These are phyloP conservation scores for Xestoiulus laeticollis DNA, from an alignment of 2,888 invertebrate genomes.

Conservation along the genomic window DNA sequence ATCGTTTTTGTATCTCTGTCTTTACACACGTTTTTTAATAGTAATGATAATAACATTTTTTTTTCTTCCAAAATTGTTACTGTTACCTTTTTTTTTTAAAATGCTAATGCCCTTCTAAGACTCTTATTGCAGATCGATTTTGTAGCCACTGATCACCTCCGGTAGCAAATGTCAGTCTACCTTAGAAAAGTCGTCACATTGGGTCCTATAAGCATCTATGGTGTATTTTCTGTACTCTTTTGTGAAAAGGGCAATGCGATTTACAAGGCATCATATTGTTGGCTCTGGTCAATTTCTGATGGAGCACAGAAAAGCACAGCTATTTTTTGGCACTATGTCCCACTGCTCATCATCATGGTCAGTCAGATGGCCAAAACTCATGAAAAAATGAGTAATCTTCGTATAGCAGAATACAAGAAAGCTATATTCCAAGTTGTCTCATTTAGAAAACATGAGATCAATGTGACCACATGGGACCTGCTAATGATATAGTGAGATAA, in stretches of 20 bases:
- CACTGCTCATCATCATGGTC: not conserved
- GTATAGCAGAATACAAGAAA: too few species aligned
- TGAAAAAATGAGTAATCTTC: too few species aligned
- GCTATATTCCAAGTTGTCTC: too few species aligned
- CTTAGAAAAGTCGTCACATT: not conserved
- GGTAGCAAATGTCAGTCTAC: not conserved
- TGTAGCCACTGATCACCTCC: constrained; percentile 28
- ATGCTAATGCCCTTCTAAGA: constrained; percentile 16
- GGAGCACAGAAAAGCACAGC: not conserved
- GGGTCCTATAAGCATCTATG: not conserved
- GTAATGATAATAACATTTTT: not conserved
- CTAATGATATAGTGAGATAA: too few species aligned
- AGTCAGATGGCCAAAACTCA: not conserved
- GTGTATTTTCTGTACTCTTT: not conserved
- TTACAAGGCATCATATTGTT: not conserved
- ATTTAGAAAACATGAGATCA: too few species aligned
- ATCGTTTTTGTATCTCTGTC: constrained; percentile 1
- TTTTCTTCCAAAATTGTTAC: not conserved
- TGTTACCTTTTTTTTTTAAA: not conserved
- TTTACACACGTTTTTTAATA: not conserved
- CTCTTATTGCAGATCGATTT: constrained; percentile 6
- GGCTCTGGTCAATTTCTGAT: not conserved
- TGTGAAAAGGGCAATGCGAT: not conserved
- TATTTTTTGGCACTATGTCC: not conserved
- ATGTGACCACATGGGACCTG: too few species aligned